These are phyloP conservation scores for Sarcophaga bullata DNA, from an alignment of 1,140 invertebrate genomes.

Conservation along the genomic window DNA sequence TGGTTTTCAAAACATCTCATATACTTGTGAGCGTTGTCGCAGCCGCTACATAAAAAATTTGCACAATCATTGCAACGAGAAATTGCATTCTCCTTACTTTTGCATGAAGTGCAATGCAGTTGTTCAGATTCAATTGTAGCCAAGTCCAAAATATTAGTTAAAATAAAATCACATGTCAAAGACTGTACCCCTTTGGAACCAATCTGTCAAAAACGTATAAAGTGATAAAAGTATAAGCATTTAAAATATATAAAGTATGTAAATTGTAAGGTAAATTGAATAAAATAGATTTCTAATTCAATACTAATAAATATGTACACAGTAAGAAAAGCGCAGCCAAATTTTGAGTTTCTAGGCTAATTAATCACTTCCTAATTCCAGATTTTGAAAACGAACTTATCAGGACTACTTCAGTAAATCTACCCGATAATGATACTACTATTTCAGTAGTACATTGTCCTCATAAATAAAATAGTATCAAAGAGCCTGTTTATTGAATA, in stretches of 20 bases:
- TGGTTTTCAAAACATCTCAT: conserved; percentile 96
- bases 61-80: conserved; percentile 93
- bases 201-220: conserved; percentile 64
- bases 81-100: conserved; percentile 88
- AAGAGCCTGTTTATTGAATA: too few species aligned
- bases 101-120: conserved; percentile 87
- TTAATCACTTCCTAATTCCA: too few species aligned
- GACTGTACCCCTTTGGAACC: conserved; percentile 77
- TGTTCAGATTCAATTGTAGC: conserved; percentile 79
- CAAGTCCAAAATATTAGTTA: conserved; percentile 86
- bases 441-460: too few species aligned
- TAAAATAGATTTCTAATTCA: not conserved
- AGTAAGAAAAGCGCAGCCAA: not conserved
- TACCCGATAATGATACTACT: too few species aligned
- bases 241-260: not conserved
- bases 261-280: not conserved
- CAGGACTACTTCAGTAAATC: too few species aligned
- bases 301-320: too few species aligned
- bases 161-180: conserved; percentile 83
- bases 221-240: not conserved
- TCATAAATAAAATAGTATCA: too few species aligned
- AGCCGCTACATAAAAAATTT: conserved; percentile 91
- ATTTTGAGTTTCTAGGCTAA: not conserved
- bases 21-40: conserved; percentile 91
- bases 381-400: too few species aligned